Percentiles rank a stretch among this genome's conserved stretches.
phyloP scores from a whole-genome alignment of 2,113 vertebrate species.

The Herpetotheres cachinnans region DNA sequence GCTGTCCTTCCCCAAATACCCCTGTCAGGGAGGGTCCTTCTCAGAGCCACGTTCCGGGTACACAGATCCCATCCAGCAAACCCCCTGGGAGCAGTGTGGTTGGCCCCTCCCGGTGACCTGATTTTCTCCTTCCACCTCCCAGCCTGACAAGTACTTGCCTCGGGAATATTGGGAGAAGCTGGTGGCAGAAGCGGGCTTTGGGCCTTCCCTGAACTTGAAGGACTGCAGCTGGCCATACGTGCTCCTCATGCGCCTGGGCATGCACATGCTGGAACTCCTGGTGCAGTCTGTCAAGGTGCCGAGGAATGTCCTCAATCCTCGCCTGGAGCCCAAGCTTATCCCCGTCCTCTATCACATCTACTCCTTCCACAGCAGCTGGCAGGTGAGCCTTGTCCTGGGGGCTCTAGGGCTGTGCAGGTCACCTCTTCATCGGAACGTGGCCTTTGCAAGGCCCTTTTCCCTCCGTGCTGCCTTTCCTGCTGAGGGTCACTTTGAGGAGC shows the following conservation, averaged over 20 bases:
- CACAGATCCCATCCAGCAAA: neutral
- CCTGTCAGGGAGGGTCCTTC: neutral
- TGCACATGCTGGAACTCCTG: conserved; percentile 85
- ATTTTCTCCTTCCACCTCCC: neutral
- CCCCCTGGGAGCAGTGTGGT: rapidly evolving
- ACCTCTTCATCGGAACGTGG: neutral
- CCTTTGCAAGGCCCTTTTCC: neutral
- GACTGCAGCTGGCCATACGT: conserved; percentile 77
- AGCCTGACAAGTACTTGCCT: conserved; percentile 76
- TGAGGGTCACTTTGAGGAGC: neutral
- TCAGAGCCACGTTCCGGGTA: no score
- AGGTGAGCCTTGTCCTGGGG: conserved; percentile 64
- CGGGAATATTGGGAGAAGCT: conserved; percentile 84
- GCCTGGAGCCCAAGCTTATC: conserved; percentile 66
- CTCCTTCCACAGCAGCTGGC: conserved; percentile 83
- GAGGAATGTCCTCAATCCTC: conserved; percentile 65
- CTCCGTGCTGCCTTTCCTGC: neutral
- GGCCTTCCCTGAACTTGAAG: conserved; percentile 66
- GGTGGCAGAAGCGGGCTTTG: conserved; percentile 68
- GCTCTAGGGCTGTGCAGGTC: neutral
- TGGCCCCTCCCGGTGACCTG: neutral
- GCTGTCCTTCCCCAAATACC: neutral
- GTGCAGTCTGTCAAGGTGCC: conserved; percentile 82
- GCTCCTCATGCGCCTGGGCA: conserved; percentile 82
- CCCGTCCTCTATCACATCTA: conserved; percentile 93